Percentiles rank a stretch among this genome's conserved stretches.
Evolutionary conservation across 1,140 invertebrate species (phyloP).

Genomic region (Diachasmimorpha longicaudata): DNA sequence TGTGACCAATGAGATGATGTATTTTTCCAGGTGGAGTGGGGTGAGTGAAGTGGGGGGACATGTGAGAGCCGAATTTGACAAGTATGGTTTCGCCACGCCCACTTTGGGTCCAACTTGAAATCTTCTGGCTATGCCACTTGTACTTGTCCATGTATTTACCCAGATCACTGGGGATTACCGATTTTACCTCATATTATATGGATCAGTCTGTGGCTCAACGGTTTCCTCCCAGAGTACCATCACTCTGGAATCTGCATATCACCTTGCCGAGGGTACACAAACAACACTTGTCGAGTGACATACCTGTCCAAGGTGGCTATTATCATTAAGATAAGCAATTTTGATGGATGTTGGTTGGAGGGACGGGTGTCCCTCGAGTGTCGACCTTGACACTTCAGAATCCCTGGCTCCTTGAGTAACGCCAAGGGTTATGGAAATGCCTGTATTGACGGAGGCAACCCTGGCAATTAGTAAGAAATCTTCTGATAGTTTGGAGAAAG

Average conservation of each 20-base stretch:
- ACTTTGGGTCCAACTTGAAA: not conserved
- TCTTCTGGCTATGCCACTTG: not conserved
- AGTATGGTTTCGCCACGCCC: not conserved
- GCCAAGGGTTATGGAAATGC: not conserved
- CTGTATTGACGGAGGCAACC: not conserved
- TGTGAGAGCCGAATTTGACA: not conserved
- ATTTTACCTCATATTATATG: not conserved
- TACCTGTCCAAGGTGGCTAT: not conserved
- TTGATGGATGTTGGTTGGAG: conserved; percentile 2
- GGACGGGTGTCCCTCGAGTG: not conserved
- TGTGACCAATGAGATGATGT: not conserved
- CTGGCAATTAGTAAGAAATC: not conserved
- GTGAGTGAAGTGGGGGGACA: not conserved
- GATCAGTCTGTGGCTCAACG: not conserved
- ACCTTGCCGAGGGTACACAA: not conserved
- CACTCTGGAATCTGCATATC: not conserved
- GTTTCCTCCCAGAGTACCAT: not conserved
- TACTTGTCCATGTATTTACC: not conserved
- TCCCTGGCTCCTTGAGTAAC: not conserved
- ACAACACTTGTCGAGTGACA: not conserved
- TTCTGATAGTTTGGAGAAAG: not conserved
- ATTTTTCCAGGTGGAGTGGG: not conserved
- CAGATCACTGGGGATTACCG: not conserved
- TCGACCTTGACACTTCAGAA: conserved; percentile 28
- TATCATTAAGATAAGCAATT: not conserved